Conservation (phyloP, 2,113 vertebrate species). For the Ivindomyrus marchei region DNA sequence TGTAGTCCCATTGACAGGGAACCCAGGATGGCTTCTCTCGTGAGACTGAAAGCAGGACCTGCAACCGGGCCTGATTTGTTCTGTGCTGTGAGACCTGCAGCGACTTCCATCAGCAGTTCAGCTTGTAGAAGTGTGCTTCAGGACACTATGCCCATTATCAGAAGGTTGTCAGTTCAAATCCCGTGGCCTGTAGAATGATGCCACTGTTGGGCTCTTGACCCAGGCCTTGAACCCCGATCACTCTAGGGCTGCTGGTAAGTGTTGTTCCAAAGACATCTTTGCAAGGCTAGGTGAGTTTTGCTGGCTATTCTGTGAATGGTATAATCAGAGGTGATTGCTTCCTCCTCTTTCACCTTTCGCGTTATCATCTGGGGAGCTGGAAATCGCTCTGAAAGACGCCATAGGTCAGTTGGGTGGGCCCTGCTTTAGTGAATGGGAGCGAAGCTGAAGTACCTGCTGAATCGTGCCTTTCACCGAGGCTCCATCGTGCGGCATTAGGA, state of each 20-base stretch:
- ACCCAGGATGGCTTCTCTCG: background rate
- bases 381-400: slow-evolving; percentile 42
- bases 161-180: background rate
- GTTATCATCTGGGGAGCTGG: slow-evolving; percentile 42
- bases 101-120: background rate
- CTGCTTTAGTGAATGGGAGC: background rate
- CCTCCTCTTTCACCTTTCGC: background rate
- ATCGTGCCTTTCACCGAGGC: background rate
- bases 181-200: background rate
- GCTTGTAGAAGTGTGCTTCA: background rate
- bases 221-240: background rate
- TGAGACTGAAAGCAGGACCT: background rate
- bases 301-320: background rate
- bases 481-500: background rate
- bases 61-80: background rate
- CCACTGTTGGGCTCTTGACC: background rate
- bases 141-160: background rate
- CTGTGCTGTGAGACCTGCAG: background rate
- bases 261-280: background rate
- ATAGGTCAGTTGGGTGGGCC: slow-evolving; percentile 32
- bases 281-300: background rate
- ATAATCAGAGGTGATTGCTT: background rate
- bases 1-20: too few species aligned
- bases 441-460: background rate
- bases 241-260: background rate